Conservation (phyloP, 2,113 vertebrate species). For the Tychaedon coryphoeus region DNA sequence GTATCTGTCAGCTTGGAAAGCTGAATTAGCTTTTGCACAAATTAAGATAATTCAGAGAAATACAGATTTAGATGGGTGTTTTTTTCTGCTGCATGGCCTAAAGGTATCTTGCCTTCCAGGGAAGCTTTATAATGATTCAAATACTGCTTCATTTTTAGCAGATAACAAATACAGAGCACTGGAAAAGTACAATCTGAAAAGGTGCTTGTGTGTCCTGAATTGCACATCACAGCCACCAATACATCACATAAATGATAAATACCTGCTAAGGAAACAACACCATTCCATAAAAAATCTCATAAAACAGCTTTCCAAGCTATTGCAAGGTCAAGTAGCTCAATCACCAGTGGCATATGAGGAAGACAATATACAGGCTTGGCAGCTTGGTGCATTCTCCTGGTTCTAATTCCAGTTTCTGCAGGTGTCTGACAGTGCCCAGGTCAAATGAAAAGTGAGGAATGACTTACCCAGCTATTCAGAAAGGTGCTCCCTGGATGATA, state of each 20-base stretch:
- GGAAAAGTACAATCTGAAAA: background rate
- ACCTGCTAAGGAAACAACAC: background rate
- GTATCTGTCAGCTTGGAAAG: background rate
- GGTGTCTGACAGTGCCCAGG: background rate
- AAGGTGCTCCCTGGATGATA: background rate
- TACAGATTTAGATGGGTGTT: background rate
- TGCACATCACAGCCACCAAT: background rate
- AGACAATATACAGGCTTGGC: background rate
- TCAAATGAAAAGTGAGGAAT: background rate
- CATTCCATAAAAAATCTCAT: background rate
- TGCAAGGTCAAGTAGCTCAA: background rate
- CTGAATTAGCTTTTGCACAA: background rate
- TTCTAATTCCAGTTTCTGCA: background rate
- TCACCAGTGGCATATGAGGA: background rate
- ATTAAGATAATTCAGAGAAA: background rate
- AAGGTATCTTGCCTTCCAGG: background rate
- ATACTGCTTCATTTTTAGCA: background rate
- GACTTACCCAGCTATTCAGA: background rate
- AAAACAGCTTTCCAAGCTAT: background rate
- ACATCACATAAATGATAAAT: background rate
- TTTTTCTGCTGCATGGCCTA: background rate
- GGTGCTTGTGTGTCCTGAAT: background rate
- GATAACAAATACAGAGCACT: background rate
- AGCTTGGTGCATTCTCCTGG: background rate
- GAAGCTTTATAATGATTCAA: background rate